A percentile compares a stretch with the other conserved stretches of the same genome.
These are phyloP conservation scores for Pissodes strobi DNA, from an alignment of 1,140 invertebrate species.

Conservation along the genomic window DNA sequence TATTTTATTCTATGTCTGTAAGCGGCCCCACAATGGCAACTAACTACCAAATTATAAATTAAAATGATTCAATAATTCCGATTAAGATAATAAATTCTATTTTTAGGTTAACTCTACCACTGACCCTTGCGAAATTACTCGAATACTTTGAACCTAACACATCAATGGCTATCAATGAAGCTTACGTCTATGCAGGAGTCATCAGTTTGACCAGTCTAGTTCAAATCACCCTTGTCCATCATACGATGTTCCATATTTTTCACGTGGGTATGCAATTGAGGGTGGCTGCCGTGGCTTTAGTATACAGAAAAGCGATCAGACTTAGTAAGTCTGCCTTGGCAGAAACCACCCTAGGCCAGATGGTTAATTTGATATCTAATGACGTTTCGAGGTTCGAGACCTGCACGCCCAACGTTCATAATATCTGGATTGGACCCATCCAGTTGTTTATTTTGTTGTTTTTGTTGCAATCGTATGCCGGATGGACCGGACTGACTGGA, in stretches of 20 bases:
- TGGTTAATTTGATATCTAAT: slow-evolving; percentile 86
- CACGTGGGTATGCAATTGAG: slow-evolving; percentile 82
- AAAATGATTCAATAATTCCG: too few species aligned
- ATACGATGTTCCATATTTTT: slow-evolving; percentile 73
- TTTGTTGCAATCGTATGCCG: slow-evolving; percentile 74
- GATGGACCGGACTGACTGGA: slow-evolving; percentile 74
- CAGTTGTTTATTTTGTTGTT: slow-evolving; percentile 73
- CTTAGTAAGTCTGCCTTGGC: slow-evolving; percentile 67
- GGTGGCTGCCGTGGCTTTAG: slow-evolving; percentile 75
- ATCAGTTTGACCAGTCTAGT: slow-evolving; percentile 69
- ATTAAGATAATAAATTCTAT: too few species aligned
- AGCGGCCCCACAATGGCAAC: too few species aligned
- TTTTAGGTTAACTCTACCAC: slow-evolving; percentile 44
- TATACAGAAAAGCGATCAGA: slow-evolving; percentile 71
- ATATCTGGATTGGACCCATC: slow-evolving; percentile 73
- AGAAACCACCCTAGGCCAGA: slow-evolving; percentile 78
- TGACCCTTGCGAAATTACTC: slow-evolving; percentile 42
- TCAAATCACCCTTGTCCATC: slow-evolving; percentile 72
- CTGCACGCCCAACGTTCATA: slow-evolving; percentile 66
- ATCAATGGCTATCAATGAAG: slow-evolving; percentile 55
- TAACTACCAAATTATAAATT: too few species aligned
- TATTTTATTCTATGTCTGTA: too few species aligned
- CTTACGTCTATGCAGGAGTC: slow-evolving; percentile 70
- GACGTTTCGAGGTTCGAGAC: slow-evolving; percentile 75
- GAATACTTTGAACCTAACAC: slow-evolving; percentile 62